Evolutionary conservation across 2,797 vertebrate genomes (phyloP).

Genomic region (Pangasius mekongensis): DNA sequence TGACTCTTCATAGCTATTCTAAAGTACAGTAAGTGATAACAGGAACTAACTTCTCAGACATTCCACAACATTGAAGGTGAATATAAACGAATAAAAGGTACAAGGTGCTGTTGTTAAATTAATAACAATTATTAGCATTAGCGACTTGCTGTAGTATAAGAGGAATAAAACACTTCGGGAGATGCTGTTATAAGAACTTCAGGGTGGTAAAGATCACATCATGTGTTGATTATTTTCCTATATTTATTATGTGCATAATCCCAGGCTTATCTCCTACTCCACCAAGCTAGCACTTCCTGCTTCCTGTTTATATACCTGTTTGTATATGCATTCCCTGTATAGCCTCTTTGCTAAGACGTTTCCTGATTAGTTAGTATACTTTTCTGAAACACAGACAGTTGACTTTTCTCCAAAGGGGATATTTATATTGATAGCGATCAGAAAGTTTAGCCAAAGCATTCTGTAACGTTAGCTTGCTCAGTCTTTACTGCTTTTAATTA

Average conservation of each 20-base stretch:
- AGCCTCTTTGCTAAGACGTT: background rate
- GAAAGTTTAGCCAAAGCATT: constrained; percentile 3
- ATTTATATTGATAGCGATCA: background rate
- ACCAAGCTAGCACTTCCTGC: constrained; percentile 1
- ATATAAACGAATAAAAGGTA: background rate
- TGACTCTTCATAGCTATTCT: background rate
- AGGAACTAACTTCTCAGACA: background rate
- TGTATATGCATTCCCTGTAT: background rate
- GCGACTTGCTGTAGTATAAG: background rate
- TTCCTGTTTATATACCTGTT: constrained; percentile 8
- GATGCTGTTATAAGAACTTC: background rate
- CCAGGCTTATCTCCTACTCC: background rate
- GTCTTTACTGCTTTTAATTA: constrained; percentile 8
- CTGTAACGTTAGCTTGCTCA: background rate
- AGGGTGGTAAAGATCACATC: background rate
- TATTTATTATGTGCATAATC: background rate
- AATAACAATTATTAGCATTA: background rate
- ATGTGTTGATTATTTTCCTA: background rate
- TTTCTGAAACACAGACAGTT: constrained; percentile 3
- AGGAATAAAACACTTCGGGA: background rate
- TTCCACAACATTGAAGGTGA: background rate
- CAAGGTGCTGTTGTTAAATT: background rate
- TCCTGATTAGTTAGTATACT: background rate
- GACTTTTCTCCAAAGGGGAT: background rate
- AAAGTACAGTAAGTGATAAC: background rate